Evolutionary conservation across 2,797 vertebrate species (phyloP), one percentile per base, ranked within the genome.

Genomic region (Alectoris magna): DNA sequence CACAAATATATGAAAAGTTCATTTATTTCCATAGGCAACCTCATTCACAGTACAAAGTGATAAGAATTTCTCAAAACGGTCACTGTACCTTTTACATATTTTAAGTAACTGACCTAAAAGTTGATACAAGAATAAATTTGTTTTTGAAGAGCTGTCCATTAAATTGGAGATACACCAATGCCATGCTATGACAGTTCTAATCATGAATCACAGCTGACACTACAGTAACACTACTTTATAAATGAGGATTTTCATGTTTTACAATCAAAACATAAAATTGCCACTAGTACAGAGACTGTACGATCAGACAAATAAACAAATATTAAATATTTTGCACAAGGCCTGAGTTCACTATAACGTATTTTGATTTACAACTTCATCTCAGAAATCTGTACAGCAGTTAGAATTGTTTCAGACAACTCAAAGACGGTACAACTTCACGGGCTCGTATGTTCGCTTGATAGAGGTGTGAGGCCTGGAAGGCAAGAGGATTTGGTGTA

Each of bases 21-120:
- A 87, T 98, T 98, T 98, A 98, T 98, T 98, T 98, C 86, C 98
- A 98, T 97, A 96, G 98, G 95, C 96, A 98, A 95, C 97, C 97
- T 97, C 95, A 97, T 97, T 98, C 97, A 97, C 96, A 96, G 97
- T 98, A 98, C 97, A 97, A 98, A 98, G 92, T 95, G 92, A 84
- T 96, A 96, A 91, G 96, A 96, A 97, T 94, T 96, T 93, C 81
- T 94, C 4, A 43, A 95, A 98, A 96, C 89, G 84, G 96, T 98
- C 97, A 97, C 96, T 94, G 84, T 94, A 98, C 93, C 98, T 97
- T 97, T 96, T 97, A 98, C 97, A 97, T 88, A 71, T 91, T 96
- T 96, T 95, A 97, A 96, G 97, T 93, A 97, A 97, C 96, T 87
- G 74, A 97, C 96, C 97, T 96, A 93, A 96, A 97, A 96, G 95